These are phyloP conservation scores for Tetrax tetrax DNA, from an alignment of 2,113 vertebrate genomes.

Conservation along the genomic window DNA sequence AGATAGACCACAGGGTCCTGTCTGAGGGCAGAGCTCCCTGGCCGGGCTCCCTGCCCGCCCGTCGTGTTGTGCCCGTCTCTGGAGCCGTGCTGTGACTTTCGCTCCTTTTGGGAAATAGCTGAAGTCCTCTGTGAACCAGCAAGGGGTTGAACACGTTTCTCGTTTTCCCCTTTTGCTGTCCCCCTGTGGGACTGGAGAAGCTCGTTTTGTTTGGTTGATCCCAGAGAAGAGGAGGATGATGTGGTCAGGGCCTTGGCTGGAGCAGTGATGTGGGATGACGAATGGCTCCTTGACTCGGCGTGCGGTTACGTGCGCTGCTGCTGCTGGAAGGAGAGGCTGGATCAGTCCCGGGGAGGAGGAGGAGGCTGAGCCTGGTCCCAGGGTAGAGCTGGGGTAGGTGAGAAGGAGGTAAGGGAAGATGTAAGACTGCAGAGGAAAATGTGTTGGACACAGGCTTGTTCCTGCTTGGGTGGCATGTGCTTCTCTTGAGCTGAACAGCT, in stretches of 20 bases:
- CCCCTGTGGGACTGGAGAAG: too few relatives aligned
- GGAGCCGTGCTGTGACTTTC: too few relatives aligned
- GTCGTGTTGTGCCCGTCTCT: too few relatives aligned
- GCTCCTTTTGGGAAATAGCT: too few relatives aligned
- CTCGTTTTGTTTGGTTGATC: neutral
- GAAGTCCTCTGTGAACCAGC: too few relatives aligned
- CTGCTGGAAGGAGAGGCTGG: neutral
- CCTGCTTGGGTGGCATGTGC: neutral
- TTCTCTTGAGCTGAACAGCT: neutral
- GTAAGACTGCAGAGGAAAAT: neutral
- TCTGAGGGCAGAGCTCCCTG: too few relatives aligned
- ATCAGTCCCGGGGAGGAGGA: neutral
- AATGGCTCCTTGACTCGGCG: neutral
- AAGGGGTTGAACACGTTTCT: too few relatives aligned
- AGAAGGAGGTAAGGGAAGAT: neutral
- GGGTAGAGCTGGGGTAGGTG: neutral
- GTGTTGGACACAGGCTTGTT: neutral
- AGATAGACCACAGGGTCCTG: too few relatives aligned
- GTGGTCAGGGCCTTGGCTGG: neutral
- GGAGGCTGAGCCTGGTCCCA: neutral
- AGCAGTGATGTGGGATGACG: neutral
- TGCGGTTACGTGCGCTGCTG: neutral
- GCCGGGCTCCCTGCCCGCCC: too few relatives aligned
- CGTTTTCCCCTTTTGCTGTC: too few relatives aligned
- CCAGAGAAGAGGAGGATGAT: neutral